Percentiles rank a stretch among this genome's conserved stretches.
Evolutionary conservation across 2,888 invertebrate species (phyloP).

Genomic region (Caenorhabditis drosophilae): DNA sequence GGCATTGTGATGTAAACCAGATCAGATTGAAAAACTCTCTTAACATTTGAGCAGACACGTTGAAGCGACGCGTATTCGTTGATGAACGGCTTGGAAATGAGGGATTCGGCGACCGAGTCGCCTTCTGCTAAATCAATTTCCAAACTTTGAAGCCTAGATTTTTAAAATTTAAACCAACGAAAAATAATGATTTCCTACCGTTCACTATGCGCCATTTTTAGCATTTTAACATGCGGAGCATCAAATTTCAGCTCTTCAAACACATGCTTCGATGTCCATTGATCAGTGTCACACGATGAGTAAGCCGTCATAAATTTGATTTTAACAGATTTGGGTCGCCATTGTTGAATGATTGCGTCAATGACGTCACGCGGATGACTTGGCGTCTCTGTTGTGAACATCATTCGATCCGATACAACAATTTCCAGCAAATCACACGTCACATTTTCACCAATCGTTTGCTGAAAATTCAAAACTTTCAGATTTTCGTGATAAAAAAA

Average conservation of each 20-base stretch:
- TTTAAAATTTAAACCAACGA: no score
- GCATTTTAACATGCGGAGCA: background rate
- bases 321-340: slow-evolving; percentile 19
- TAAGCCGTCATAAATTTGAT: slow-evolving; percentile 24
- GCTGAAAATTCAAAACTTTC: no score
- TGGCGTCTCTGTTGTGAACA: slow-evolving; percentile 13
- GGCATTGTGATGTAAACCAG: background rate
- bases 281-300: background rate
- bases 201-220: background rate
- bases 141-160: background rate
- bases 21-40: background rate
- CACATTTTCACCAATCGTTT: slow-evolving; percentile 5
- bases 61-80: background rate
- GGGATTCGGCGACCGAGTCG: background rate
- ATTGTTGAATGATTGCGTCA: slow-evolving; percentile 23
- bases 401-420: slow-evolving; percentile 30
- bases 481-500: no score
- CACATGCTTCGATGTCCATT: background rate
- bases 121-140: background rate
- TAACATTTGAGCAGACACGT: background rate
- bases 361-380: slow-evolving; percentile 30
- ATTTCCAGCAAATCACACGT: slow-evolving; percentile 27
- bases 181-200: no score
- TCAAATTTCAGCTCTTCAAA: background rate
- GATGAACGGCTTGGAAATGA: no score